Evolutionary conservation across 2,888 invertebrate genomes (phyloP), one percentile per base, ranked within the genome.

Genomic region (Prenolepis imparis): DNA sequence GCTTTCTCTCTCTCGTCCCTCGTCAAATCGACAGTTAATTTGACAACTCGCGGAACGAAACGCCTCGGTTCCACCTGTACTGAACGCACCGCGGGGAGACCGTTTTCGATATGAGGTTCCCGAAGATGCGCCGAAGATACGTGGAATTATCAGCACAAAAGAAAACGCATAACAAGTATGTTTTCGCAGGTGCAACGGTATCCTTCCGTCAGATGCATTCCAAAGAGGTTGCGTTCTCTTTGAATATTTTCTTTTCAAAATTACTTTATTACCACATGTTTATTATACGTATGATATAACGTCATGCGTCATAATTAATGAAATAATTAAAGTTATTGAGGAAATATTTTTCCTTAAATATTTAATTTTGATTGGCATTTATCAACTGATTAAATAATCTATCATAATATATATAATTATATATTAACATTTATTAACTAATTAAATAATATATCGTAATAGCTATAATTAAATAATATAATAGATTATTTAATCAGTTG

Each of bases 21-120:
- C 85, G 59, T 89, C 86, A 84, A 84, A 73, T 68, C 82, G 84
- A 83, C 86, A 88, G 87, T 88, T 89, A 90, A 90, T 89, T 88
- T 87, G 88, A 91, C 90, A 86, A 84, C 81, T 78, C 84, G 66
- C 66, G 28, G 5, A 52, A 59, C 52, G 55, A 48, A 66, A 66
- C 80, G 36, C 68, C 28, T 73, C 61, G 24, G 21, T 57, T 41
- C 28, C 48, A 39, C 24, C 55, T 36, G 68, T 66, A 55, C 48
- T 28, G 41, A 78, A n/a, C 39, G 74, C 73, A 12, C 41, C 72
- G 48, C 67, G 61, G 41, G 55, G 24, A 63, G 75, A 36, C 39
- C 36, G 44, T 66, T 64, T 57, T 74, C 55, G 57, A 59, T 66
- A 55, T 66, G 12, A 68, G 48, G 44, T 24, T 55, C 28, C 18